A percentile compares a stretch with the other conserved stretches of the same genome.
Conservation (phyloP, 53 echinoderm and acorn worm genomes). For the Paracentrotus lividus region DNA sequence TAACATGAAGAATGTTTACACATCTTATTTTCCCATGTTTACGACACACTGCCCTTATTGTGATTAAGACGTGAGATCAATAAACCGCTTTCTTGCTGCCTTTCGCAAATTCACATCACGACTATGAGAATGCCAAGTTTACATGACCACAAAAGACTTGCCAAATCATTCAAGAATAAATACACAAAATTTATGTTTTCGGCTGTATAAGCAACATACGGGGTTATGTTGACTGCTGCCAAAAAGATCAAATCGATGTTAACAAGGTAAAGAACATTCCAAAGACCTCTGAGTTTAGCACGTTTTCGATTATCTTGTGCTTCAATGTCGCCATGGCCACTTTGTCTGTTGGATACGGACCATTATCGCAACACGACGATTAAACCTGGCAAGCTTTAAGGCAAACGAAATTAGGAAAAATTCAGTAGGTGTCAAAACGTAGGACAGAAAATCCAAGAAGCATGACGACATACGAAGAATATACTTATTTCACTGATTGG, state of each 20-base stretch:
- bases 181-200: neutral
- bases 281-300: neutral
- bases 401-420: neutral
- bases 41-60: too few relatives aligned
- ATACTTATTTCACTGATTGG: too few relatives aligned
- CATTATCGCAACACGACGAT: neutral
- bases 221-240: neutral
- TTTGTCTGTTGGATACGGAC: neutral
- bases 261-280: neutral
- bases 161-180: neutral
- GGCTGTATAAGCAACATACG: neutral
- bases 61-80: neutral
- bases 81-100: neutral
- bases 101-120: slow-evolving; percentile 24
- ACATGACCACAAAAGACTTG: neutral
- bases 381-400: neutral
- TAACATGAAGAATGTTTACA: too few relatives aligned
- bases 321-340: neutral
- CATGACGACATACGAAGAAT: neutral
- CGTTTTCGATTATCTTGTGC: neutral
- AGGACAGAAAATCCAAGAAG: neutral
- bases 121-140: slow-evolving; percentile 12
- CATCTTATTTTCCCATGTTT: too few relatives aligned
- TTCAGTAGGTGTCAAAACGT: neutral
- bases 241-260: neutral